A percentile compares a stretch with the other conserved stretches of the same genome.
phyloP scores from a whole-genome alignment of 2,888 invertebrate species.

The Toxonevra muliebris region DNA sequence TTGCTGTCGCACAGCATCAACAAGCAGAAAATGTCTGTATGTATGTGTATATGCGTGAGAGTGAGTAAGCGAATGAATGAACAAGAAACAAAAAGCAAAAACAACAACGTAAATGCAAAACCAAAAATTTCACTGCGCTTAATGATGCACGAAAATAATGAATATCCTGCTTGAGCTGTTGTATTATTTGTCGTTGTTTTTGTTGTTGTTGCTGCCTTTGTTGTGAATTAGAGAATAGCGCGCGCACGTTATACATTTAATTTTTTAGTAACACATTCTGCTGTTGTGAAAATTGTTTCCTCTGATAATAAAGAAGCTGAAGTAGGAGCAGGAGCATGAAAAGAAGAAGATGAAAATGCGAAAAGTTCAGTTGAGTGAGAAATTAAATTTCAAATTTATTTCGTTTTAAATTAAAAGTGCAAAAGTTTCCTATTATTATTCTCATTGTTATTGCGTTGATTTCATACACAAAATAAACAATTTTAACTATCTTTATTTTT shows the following conservation, averaged over 20 bases:
- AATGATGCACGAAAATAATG: conserved; percentile 49
- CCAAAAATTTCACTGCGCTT: conserved; percentile 39
- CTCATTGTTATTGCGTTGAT: conserved; percentile 13
- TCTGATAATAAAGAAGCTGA: too few relatives aligned
- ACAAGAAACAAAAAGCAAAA: not conserved
- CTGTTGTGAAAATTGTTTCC: too few relatives aligned
- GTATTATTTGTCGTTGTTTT: conserved; percentile 5
- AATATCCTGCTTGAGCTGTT: conserved; percentile 35
- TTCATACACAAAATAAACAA: conserved; percentile 13
- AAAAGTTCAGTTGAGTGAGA: conserved; percentile 45
- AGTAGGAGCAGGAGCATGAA: too few relatives aligned
- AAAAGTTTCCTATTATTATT: not conserved
- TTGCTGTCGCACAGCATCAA: conserved; percentile 25
- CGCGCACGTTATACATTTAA: too few relatives aligned
- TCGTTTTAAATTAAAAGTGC: conserved; percentile 41
- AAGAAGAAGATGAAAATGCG: not conserved
- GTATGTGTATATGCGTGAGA: not conserved
- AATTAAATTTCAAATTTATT: conserved; percentile 47
- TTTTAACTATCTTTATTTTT: conserved; percentile 5
- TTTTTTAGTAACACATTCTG: too few relatives aligned
- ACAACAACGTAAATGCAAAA: conserved; percentile 32
- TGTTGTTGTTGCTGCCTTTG: conserved; percentile 11
- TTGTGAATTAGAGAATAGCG: not conserved
- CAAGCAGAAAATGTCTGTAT: not conserved
- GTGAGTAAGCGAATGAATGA: not conserved